Conservation (phyloP, 1,140 invertebrate genomes). For the Rhynchophorus ferrugineus region DNA sequence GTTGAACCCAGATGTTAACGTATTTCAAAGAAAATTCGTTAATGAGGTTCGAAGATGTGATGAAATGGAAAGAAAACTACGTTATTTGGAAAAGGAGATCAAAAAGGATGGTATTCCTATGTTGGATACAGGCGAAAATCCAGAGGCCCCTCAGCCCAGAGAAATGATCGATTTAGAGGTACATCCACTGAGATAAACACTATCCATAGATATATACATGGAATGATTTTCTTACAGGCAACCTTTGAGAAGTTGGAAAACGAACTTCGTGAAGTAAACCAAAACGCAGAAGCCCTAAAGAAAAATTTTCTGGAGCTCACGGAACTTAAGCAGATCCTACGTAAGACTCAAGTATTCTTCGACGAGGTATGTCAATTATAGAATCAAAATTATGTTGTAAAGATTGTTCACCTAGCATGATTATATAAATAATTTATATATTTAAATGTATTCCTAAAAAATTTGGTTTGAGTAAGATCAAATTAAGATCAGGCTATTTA, state of each 20-base stretch:
- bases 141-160: conserved; percentile 93
- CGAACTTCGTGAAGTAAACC: conserved; percentile 93
- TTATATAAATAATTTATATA: conserved; percentile 2
- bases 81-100: conserved; percentile 97
- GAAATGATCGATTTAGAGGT: conserved; percentile 99
- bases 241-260: conserved; percentile 95
- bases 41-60: conserved; percentile 91
- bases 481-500: background rate
- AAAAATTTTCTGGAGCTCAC: conserved; percentile 93
- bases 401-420: conserved; percentile 36
- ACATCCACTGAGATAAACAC: conserved; percentile 27
- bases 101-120: conserved; percentile 96
- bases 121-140: conserved; percentile 94
- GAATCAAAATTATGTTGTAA: conserved; percentile 10
- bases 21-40: conserved; percentile 92
- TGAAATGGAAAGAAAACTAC: conserved; percentile 92
- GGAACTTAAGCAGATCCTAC: conserved; percentile 91
- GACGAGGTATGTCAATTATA: conserved; percentile 74
- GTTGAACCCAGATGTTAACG: conserved; percentile 91
- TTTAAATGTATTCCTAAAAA: conserved; percentile 4
- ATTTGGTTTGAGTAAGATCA: conserved; percentile 7
- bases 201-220: no score
- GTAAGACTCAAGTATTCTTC: conserved; percentile 96
- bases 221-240: conserved; percentile 57
- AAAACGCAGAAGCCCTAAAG: conserved; percentile 94